A percentile compares a stretch with the other conserved stretches of the same genome.
phyloP scores from a whole-genome alignment of 2,113 vertebrate species.

The Panthera uncia region DNA sequence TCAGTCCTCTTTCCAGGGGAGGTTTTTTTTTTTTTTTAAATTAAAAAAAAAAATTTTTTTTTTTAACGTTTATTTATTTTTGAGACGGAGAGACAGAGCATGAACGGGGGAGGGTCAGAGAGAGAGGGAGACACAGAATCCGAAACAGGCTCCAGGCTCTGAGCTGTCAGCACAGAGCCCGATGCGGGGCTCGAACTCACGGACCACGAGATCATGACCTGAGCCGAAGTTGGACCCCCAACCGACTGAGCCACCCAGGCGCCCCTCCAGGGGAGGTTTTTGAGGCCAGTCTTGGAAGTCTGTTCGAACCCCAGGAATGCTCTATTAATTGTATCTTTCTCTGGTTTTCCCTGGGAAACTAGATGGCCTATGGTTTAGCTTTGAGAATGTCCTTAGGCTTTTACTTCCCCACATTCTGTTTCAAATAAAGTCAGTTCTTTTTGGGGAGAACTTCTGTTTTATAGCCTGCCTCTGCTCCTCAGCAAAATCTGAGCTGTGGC shows the following conservation, averaged over 20 bases:
- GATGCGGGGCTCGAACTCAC: no score
- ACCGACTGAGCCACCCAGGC: no score
- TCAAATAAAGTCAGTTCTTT: background rate
- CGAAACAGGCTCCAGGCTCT: no score
- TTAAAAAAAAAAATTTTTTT: no score
- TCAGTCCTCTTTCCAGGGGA: background rate
- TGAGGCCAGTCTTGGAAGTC: background rate
- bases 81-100: no score
- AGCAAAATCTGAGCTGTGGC: no score
- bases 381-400: background rate
- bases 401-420: background rate
- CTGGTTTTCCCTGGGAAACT: background rate
- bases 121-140: no score
- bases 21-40: background rate
- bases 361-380: background rate
- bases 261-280: background rate
- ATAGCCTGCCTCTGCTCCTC: background rate
- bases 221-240: no score
- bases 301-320: background rate
- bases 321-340: background rate
- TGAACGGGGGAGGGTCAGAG: no score
- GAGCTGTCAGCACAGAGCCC: no score
- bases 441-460: background rate
- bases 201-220: no score
- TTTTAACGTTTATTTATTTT: no score